phyloP scores from a whole-genome alignment of 2,888 invertebrate species.

The Coenonympha glycerion region DNA sequence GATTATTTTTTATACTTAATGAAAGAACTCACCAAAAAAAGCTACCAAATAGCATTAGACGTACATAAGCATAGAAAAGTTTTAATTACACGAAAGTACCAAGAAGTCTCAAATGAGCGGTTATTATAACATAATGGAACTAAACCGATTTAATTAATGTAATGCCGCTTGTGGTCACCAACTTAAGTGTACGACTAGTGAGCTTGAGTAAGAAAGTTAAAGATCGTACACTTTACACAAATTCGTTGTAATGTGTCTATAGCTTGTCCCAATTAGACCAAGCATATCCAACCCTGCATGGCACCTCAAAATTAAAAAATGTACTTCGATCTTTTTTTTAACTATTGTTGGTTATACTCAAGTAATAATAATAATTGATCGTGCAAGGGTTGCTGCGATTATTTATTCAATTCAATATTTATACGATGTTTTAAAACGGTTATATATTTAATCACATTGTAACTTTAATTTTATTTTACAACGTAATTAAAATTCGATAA shows the following conservation, averaged over 20 bases:
- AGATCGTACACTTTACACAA: background rate
- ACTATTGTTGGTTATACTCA: too few relatives aligned
- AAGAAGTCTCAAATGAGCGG: constrained; percentile 23
- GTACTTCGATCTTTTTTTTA: too few relatives aligned
- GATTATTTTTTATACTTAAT: too few relatives aligned
- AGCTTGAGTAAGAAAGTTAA: constrained; percentile 6
- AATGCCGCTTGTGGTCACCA: constrained; percentile 18
- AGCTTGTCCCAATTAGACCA: background rate
- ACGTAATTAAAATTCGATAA: too few relatives aligned
- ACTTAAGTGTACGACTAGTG: constrained; percentile 18
- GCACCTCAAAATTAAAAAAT: too few relatives aligned
- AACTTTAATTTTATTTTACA: too few relatives aligned
- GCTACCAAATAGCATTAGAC: constrained; percentile 11
- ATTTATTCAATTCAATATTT: too few relatives aligned
- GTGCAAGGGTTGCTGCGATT: too few relatives aligned
- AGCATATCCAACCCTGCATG: too few relatives aligned
- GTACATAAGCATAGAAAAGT: constrained; percentile 24
- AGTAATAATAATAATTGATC: too few relatives aligned
- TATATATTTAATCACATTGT: too few relatives aligned
- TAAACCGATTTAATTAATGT: constrained; percentile 27
- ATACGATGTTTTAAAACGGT: too few relatives aligned
- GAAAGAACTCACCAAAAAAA: constrained; percentile 19
- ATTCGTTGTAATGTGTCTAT: background rate
- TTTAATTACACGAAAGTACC: constrained; percentile 32
- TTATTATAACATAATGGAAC: constrained; percentile 25